These are phyloP conservation scores for Acleris emargana DNA, from an alignment of 2,888 invertebrate species.

Conservation along the genomic window DNA sequence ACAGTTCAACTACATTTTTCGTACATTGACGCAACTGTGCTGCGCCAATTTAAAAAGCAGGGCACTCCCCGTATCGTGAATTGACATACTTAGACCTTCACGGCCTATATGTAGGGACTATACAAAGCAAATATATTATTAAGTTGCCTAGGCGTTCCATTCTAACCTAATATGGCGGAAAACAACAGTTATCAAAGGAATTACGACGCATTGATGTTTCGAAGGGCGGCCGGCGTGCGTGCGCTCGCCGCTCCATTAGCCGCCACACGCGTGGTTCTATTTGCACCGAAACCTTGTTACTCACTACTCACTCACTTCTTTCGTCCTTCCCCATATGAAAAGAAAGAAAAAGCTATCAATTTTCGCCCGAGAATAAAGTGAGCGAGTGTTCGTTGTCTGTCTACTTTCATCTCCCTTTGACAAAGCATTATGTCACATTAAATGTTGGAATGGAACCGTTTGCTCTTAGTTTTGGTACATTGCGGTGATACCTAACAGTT, in stretches of 20 bases:
- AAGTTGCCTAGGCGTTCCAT: background rate
- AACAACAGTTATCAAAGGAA: slow-evolving; percentile 8
- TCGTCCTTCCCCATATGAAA: slow-evolving; percentile 47
- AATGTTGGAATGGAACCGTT: background rate
- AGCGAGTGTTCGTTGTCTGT: slow-evolving; percentile 14
- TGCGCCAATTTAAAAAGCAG: too few species aligned
- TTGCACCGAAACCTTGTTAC: slow-evolving; percentile 65
- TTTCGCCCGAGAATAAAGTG: slow-evolving; percentile 40
- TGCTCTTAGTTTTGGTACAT: background rate
- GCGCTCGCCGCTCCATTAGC: slow-evolving; percentile 50
- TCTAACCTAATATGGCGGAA: slow-evolving; percentile 1
- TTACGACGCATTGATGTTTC: slow-evolving; percentile 14
- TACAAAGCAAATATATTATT: too few species aligned
- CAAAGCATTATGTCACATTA: slow-evolving; percentile 9
- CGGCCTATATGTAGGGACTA: too few species aligned
- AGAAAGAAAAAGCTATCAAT: slow-evolving; percentile 54
- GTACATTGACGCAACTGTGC: too few species aligned
- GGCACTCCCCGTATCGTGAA: too few species aligned
- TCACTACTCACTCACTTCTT: slow-evolving; percentile 52
- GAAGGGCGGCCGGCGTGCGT: slow-evolving; percentile 33
- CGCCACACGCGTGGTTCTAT: slow-evolving; percentile 61
- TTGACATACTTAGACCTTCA: too few species aligned
- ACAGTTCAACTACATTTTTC: too few species aligned
- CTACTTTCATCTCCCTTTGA: slow-evolving; percentile 20
- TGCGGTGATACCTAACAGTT: too few species aligned